Percentiles rank a stretch among this genome's conserved stretches.
These are phyloP conservation scores for Manduca sexta DNA, from an alignment of 1,140 invertebrate genomes.

Conservation along the genomic window DNA sequence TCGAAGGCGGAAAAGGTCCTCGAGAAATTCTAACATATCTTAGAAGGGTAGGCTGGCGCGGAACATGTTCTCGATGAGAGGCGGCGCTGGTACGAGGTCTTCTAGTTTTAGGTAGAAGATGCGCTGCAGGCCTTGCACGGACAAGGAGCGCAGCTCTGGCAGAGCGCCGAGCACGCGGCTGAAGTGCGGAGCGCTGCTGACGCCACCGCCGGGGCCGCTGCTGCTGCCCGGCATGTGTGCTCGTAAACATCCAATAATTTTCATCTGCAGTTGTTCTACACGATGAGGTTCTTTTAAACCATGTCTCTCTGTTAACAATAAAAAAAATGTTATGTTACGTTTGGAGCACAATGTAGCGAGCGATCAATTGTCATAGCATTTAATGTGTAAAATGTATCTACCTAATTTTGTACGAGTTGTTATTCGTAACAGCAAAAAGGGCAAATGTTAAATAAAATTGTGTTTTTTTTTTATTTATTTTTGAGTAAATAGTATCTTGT, in stretches of 20 bases:
- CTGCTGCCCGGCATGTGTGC: conserved; percentile 95
- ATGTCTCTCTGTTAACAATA: conserved; percentile 85
- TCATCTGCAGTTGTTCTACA: conserved; percentile 96
- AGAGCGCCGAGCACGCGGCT: conserved; percentile 92
- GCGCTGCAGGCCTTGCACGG: conserved; percentile 92
- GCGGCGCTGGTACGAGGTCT: conserved; percentile 92
- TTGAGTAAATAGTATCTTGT: too few relatives aligned
- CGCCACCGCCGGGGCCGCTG: conserved; percentile 88
- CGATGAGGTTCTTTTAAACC: conserved; percentile 92
- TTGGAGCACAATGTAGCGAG: conserved; percentile 3
- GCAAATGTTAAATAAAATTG: too few relatives aligned
- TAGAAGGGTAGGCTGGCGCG: conserved; percentile 95
- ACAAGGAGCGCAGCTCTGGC: conserved; percentile 91
- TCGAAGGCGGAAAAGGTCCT: conserved; percentile 61
- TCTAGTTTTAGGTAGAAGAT: conserved; percentile 96
- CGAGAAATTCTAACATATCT: conserved; percentile 29
- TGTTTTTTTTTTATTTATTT: too few relatives aligned
- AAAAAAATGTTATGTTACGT: too few relatives aligned
- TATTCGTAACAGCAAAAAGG: too few relatives aligned
- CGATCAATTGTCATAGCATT: too few relatives aligned
- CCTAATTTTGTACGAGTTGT: too few relatives aligned
- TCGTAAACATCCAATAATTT: conserved; percentile 92
- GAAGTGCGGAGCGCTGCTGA: conserved; percentile 93
- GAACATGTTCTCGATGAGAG: conserved; percentile 96
- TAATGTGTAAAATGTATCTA: too few relatives aligned